These are phyloP conservation scores for Cebus imitator DNA, from an alignment of 2,113 vertebrate genomes.

Conservation along the genomic window DNA sequence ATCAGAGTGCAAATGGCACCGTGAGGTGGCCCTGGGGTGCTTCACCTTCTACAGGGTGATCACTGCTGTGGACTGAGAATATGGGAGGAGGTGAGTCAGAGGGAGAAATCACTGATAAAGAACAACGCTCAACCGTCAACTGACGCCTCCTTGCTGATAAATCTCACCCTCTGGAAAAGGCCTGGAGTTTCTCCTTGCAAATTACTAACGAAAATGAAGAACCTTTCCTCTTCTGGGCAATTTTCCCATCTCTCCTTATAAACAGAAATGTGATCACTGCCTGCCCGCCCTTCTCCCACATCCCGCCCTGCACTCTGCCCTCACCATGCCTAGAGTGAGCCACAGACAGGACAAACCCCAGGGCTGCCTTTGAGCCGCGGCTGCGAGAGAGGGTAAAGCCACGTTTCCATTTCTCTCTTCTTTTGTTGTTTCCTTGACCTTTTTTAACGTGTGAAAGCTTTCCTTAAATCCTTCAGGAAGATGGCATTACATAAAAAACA, in stretches of 20 bases:
- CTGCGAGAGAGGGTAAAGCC: background rate
- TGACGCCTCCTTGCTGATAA: fast-evolving
- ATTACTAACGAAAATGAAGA: background rate
- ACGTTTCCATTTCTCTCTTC: background rate
- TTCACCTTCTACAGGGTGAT: background rate
- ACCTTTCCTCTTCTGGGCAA: background rate
- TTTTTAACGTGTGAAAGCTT: background rate
- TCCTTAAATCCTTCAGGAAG: background rate
- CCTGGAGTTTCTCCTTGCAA: background rate
- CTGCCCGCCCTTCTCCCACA: background rate
- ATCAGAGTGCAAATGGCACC: background rate
- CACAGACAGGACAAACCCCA: background rate
- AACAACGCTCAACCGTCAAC: fast-evolving
- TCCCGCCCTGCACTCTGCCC: background rate
- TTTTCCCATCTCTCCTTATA: background rate
- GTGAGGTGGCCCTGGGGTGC: background rate
- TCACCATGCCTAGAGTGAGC: fast-evolving
- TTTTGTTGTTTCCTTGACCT: background rate
- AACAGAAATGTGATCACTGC: background rate
- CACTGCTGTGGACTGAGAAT: background rate
- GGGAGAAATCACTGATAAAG: background rate
- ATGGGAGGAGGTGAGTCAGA: background rate
- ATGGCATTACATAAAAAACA: background rate
- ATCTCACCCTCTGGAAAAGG: background rate
- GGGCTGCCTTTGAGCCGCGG: background rate